Evolutionary conservation across 2,888 invertebrate genomes (phyloP).

Genomic region (Tyria jacobaeae): DNA sequence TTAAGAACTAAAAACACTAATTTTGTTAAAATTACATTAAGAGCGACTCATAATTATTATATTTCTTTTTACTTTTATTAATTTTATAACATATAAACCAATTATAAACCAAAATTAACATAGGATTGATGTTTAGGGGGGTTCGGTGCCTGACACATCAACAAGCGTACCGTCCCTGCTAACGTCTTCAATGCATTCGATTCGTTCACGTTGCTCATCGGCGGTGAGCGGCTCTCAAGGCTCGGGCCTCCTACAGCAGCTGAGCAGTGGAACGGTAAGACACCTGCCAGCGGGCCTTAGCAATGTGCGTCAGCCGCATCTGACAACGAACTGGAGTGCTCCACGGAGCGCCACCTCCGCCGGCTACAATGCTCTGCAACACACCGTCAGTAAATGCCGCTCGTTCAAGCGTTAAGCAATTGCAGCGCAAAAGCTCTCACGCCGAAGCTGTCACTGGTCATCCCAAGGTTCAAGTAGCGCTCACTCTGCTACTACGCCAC

Average conservation of each 20-base stretch:
- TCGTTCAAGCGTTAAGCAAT: conserved; percentile 88
- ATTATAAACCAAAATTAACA: conserved; percentile 25
- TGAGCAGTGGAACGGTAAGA: conserved; percentile 98
- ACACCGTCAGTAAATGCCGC: conserved; percentile 90
- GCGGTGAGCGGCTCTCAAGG: conserved; percentile 90
- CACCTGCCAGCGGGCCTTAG: conserved; percentile 89
- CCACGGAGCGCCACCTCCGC: conserved; percentile 83
- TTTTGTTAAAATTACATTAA: not conserved
- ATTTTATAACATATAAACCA: not conserved
- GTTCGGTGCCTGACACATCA: conserved; percentile 96
- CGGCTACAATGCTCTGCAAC: conserved; percentile 83
- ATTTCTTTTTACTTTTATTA: conserved; percentile 4
- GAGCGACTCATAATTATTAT: not conserved
- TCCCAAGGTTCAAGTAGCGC: conserved; percentile 8
- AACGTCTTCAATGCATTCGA: conserved; percentile 86
- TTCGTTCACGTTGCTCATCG: conserved; percentile 91
- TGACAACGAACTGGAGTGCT: conserved; percentile 79
- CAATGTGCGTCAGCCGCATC: conserved; percentile 79
- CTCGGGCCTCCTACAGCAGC: conserved; percentile 93
- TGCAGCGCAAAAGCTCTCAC: not conserved
- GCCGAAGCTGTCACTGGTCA: conserved; percentile 10
- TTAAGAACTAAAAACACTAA: not conserved
- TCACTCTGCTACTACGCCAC: conserved; percentile 8
- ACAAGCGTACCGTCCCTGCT: conserved; percentile 95
- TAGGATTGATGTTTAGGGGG: conserved; percentile 87